Base-by-base conservation (phyloP, 2,888 invertebrate genomes). In the Exocentrus adspersus region DNA sequence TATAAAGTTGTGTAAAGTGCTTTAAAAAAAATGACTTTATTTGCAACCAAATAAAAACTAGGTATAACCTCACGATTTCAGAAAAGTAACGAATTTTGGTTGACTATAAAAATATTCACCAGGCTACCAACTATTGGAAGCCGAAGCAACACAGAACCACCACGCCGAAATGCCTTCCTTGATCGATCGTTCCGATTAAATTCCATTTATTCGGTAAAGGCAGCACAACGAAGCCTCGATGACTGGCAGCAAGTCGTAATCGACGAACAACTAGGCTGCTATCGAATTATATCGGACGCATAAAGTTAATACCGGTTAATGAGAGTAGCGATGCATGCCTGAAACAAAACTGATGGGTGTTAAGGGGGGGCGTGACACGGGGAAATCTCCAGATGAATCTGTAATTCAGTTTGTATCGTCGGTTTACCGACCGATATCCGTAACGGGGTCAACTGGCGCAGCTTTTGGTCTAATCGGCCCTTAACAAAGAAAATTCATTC, bases 401-500 rank as follows among this genome's bases (percentile, higher is more conserved):
- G 51, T 51, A 51, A 51, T 51, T 51, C 51, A 51, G 51, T 32
- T 51, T 30, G 51, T 32, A 30, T 24, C 50, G 17, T 32, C 30
- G 5, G 12, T 17, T 24, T 58, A 43, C 10, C 43, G 46, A 19
- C 58, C 12, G 19, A 58, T 58, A 58, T 46, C 37, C 48, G 48
- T 46, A 58, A 58, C 58, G 48, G 30, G 46, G 46, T 46, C 43
- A 43, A 20, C 43, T 48, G 43, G 43, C 17, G 48, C 20, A 14
- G 48, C 48, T 50, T 48, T 58, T 43, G 28, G 56, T 48, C 32
- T 46, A 20, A 32, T 32, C 48, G 58, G 58, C 17, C 32, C 51
- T 60, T 60, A n/a, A 53, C 43, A 41, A 53, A 60, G 53, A 12
- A 43, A 12, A 42, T 16, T 52, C 60, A 51, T 60, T 60, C 52